Conservation (phyloP, 2,888 invertebrate genomes). For the Eupsilia transversa region DNA sequence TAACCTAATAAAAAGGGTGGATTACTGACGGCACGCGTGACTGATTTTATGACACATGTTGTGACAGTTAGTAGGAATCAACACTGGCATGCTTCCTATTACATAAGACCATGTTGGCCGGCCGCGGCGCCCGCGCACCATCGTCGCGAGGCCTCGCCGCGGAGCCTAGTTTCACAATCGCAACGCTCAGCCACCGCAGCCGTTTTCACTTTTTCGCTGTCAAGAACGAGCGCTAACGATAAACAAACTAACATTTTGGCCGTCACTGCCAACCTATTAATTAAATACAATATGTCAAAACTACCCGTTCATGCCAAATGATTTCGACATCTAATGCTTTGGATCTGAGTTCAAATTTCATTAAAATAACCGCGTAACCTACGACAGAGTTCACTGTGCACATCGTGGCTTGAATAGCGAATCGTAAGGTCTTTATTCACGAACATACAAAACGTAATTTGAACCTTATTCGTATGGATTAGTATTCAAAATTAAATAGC, state of each 20-base stretch:
- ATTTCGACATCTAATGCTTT: conserved; percentile 74
- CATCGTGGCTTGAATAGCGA: conserved; percentile 75
- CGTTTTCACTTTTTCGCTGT: conserved; percentile 91
- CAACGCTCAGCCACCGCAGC: conserved; percentile 82
- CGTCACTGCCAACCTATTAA: conserved; percentile 82
- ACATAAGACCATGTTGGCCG: conserved; percentile 75
- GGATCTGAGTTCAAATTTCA: conserved; percentile 79
- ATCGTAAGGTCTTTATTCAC: conserved; percentile 80
- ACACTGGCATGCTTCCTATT: conserved; percentile 79
- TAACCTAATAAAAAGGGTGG: conserved; percentile 62
- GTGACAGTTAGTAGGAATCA: conserved; percentile 68
- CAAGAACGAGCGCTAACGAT: conserved; percentile 89
- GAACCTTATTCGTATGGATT: conserved; percentile 77
- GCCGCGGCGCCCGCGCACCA: conserved; percentile 75
- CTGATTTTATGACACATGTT: conserved; percentile 62
- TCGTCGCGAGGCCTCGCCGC: conserved; percentile 78
- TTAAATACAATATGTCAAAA: conserved; percentile 72
- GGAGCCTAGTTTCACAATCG: conserved; percentile 87
- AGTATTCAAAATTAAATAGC: conserved; percentile 73
- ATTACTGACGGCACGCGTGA: conserved; percentile 38
- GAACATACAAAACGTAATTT: conserved; percentile 70
- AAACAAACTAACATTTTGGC: conserved; percentile 90
- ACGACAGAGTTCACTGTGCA: conserved; percentile 74
- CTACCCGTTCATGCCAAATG: conserved; percentile 64
- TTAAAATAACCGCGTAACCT: conserved; percentile 71